Base-by-base conservation (phyloP, 2,888 invertebrate species). In the Pseudococcus jackbeardsleyi region DNA sequence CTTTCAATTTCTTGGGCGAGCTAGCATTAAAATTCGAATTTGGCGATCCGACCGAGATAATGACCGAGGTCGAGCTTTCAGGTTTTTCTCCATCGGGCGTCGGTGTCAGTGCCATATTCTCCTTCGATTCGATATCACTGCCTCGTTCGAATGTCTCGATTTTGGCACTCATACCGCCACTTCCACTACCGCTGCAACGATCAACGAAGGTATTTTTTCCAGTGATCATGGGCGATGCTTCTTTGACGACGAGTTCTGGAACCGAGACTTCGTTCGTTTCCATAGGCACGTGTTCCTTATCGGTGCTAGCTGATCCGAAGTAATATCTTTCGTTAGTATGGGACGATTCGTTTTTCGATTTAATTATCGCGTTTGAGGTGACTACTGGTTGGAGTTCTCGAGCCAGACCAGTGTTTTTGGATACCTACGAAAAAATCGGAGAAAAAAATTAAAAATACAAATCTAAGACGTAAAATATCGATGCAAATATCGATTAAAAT, bases 1-100 rank as follows among this genome's bases (percentile, higher is more conserved):
- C 92, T 89, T 92, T 92, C 8, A 91, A 91, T 89, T 92, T 92
- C 12, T 89, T 93, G 91, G 85, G 82, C 33, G 89, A 86, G 68
- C 39, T 68, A 33, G 39, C 42, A 11, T 17, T 48, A 4, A 82
- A 82, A 59, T 79, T 50, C 7, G 88, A 48, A 54, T 88, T 88
- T 54, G 88, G 54, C 15, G 79, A 50, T 9, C 88, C 88, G 1
- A 88, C 59, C 12, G 79, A 82, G 11, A 88, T 79, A 54, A 88
- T 88, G 11, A 88, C 88, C 0, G 88, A 88, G 1, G 88, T 79
- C n/a, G 88, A 82, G 19, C 88, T 79, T 39, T 88, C 88, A 39
- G 50, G 33, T 50, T 87, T 87, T 46, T 87, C 86, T 12, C 77
- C 50, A 39, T 88, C 82, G 17, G 33, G 15, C 33, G 33, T 26